Evolutionary conservation across 2,888 invertebrate genomes (phyloP), one percentile per base, ranked within the genome.

Genomic region (Pseudeuparius sepicola): DNA sequence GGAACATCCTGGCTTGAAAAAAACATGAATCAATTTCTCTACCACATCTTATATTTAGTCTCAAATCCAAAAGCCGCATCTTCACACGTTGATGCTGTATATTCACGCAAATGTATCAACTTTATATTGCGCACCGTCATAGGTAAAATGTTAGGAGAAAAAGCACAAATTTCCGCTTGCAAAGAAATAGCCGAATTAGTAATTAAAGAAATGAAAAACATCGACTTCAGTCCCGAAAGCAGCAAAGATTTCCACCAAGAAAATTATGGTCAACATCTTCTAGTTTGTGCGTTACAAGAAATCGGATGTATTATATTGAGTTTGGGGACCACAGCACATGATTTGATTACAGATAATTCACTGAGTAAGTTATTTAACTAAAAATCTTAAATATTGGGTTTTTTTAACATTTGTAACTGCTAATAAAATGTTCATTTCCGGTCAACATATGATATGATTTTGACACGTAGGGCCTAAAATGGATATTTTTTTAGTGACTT

Each of bases 41-140:
- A 75, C 6, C 96, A 97, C 59, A 77, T 97, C 3, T 64, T 97
- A 31, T 92, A 94, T 53, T 65, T 97, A 44, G 92, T 96, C 13
- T 89, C 92, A 1, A 93, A 92, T 65, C 93, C 94, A 0, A 90
- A 90, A 63, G 90, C 93, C 1, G 89, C 92, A 1, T 87, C 88
- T 9, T 90, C 92, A 0, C 97, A 98, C 56, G 93, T 96, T 0
- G 96, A 97, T 61, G 93, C 94, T 9, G 94, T 97, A 2, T 94
- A 96, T 60, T 93, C 96, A 1, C 77, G 97, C 47, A 94, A 94
- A 64, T 98, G 97, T 60, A 88, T 97, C 40, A 88, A 87, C 58
- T 98, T 93, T 60, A 90, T 97, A 46, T 67, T 97, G 35, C 75
- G 93, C 30, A 84, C 88, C 41, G 81, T 92, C 1, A 71, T 97